Percentiles rank a stretch among this genome's conserved stretches.
phyloP scores from a whole-genome alignment of 2,888 invertebrate genomes.

The Lamellibrachia columna region DNA sequence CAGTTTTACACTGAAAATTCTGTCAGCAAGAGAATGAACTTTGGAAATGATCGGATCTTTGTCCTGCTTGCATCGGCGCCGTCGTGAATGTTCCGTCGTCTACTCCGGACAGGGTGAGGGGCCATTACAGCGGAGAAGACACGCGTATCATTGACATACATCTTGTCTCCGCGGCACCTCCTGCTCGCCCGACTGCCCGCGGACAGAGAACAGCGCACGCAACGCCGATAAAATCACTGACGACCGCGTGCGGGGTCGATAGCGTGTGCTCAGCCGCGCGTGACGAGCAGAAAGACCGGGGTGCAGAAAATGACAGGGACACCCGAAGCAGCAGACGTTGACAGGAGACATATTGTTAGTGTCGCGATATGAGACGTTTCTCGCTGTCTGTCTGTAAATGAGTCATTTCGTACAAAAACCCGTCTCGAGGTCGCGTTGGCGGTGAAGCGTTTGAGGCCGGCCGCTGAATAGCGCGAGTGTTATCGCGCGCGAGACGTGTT shows the following conservation, averaged over 20 bases:
- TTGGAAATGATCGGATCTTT: background rate
- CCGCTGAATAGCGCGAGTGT: background rate
- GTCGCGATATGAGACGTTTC: slow-evolving; percentile 1
- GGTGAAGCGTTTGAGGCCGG: background rate
- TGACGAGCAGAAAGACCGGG: background rate
- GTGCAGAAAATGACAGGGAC: background rate
- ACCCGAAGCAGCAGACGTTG: slow-evolving; percentile 5
- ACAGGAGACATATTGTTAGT: slow-evolving; percentile 10
- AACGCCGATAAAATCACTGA: background rate
- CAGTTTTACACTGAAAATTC: background rate
- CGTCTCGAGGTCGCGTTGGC: background rate
- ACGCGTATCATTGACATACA: background rate
- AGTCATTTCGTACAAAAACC: background rate
- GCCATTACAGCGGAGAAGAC: background rate
- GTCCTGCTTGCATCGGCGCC: background rate
- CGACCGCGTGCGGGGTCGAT: background rate
- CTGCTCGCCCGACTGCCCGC: background rate
- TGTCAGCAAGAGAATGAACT: background rate
- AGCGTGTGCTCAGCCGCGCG: background rate
- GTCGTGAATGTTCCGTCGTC: background rate
- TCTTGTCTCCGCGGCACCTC: background rate
- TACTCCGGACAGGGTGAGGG: background rate
- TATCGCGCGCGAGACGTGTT: background rate
- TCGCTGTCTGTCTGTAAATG: background rate
- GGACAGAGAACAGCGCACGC: background rate